Percentiles rank a stretch among this genome's conserved stretches.
Evolutionary conservation across 2,888 invertebrate species (phyloP).

Genomic region (Gnatocerus cornutus): DNA sequence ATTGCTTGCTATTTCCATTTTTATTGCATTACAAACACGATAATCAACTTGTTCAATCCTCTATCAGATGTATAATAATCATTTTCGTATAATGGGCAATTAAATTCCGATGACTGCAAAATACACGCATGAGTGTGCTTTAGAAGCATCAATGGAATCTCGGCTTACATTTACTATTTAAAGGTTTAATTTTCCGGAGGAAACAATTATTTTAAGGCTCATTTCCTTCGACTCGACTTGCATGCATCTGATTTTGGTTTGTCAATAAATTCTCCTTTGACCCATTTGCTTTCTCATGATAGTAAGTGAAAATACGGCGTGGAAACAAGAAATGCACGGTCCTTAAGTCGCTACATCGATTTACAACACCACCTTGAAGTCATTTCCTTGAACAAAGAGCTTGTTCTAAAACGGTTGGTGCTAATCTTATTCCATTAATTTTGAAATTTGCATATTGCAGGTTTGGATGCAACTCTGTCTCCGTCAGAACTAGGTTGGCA

Average conservation of each 20-base stretch:
- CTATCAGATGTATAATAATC: slow-evolving; percentile 1
- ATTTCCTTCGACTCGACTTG: no score
- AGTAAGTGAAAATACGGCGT: neutral
- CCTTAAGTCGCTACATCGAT: slow-evolving; percentile 4
- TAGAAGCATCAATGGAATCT: no score
- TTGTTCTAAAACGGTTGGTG: slow-evolving; percentile 22
- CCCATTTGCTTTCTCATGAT: neutral
- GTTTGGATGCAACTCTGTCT: slow-evolving; percentile 27
- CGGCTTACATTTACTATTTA: neutral
- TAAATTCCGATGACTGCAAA: slow-evolving; percentile 7
- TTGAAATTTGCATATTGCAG: slow-evolving; percentile 43
- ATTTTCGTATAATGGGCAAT: slow-evolving; percentile 5
- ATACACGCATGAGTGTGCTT: neutral
- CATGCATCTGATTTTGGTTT: no score
- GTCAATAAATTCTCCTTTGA: no score
- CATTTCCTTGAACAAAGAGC: slow-evolving; percentile 40
- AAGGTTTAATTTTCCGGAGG: neutral
- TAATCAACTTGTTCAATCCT: slow-evolving; percentile 13
- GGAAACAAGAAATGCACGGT: slow-evolving; percentile 2
- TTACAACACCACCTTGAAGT: slow-evolving; percentile 13
- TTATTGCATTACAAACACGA: slow-evolving; percentile 22
- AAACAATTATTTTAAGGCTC: no score
- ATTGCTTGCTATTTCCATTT: slow-evolving; percentile 21
- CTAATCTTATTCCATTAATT: slow-evolving; percentile 47
- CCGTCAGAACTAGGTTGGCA: slow-evolving; percentile 31